Conservation (phyloP, 2,888 invertebrate genomes). For the Ptycholaimellus sp. region DNA sequence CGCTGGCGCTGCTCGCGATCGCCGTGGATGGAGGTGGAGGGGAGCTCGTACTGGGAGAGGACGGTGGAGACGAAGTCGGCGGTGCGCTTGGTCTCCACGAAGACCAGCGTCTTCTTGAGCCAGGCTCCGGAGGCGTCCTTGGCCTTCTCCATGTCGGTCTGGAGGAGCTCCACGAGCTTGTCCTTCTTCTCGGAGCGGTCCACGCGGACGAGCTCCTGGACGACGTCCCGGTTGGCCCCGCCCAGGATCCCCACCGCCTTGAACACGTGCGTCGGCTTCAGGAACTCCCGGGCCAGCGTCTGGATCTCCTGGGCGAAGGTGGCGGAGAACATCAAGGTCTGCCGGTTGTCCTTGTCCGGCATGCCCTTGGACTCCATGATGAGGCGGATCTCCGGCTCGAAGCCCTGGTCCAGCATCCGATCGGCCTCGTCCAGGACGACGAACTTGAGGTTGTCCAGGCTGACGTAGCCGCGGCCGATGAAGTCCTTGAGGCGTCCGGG, state of each 20-base stretch:
- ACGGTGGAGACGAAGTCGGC: conserved; percentile 68
- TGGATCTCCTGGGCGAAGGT: conserved; percentile 52
- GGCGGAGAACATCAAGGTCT: conserved; percentile 29
- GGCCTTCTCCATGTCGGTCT: conserved; percentile 15
- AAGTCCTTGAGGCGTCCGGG: conserved; percentile 12
- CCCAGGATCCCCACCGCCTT: conserved; percentile 72
- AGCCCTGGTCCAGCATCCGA: conserved; percentile 35
- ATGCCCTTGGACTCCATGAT: conserved; percentile 5
- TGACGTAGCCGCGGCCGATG: conserved; percentile 8
- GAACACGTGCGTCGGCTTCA: conserved; percentile 50
- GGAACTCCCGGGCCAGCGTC: conserved; percentile 49
- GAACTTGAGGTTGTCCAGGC: neutral
- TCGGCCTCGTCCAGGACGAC: conserved; percentile 61
- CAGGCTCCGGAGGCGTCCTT: conserved; percentile 8
- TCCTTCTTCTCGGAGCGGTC: conserved; percentile 44
- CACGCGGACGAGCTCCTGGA: conserved; percentile 39
- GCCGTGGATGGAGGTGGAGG: conserved; percentile 47
- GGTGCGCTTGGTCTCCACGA: conserved; percentile 65
- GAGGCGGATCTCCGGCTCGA: conserved; percentile 26
- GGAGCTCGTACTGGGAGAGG: conserved; percentile 49
- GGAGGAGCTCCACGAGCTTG: conserved; percentile 45
- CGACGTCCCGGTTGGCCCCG: conserved; percentile 68
- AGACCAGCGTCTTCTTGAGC: conserved; percentile 39
- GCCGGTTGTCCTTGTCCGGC: conserved; percentile 8
- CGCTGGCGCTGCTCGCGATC: conserved; percentile 45